Conservation (phyloP, 1,140 invertebrate species). For the Pseudachorutes palmiensis region DNA sequence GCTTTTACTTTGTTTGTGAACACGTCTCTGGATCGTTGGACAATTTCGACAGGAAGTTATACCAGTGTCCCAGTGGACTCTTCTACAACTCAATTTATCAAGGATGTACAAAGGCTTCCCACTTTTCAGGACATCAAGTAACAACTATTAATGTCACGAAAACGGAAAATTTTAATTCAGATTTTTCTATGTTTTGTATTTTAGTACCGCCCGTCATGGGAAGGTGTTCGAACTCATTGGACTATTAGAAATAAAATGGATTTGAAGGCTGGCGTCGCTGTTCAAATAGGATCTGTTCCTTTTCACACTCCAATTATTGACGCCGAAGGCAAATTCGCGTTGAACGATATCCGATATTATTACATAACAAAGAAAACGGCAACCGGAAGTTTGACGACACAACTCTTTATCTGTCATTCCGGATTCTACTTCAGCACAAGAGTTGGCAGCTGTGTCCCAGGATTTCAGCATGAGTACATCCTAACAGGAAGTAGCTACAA, state of each 20-base stretch:
- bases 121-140: slow-evolving; percentile 26
- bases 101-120: slow-evolving; percentile 28
- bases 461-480: slow-evolving; percentile 31
- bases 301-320: slow-evolving; percentile 19
- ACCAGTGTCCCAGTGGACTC: slow-evolving; percentile 27
- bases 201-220: slow-evolving; percentile 25
- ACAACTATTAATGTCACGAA: not conserved
- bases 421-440: slow-evolving; percentile 32
- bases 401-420: slow-evolving; percentile 34
- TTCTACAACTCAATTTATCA: slow-evolving; percentile 28
- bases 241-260: slow-evolving; percentile 28
- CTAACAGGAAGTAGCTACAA: slow-evolving; percentile 26
- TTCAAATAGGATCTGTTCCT: slow-evolving; percentile 25
- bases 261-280: slow-evolving; percentile 22
- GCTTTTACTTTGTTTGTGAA: slow-evolving; percentile 30
- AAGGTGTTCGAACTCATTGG: slow-evolving; percentile 25
- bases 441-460: slow-evolving; percentile 29
- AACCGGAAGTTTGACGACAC: not conserved
- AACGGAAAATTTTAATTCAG: not conserved
- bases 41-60: slow-evolving; percentile 8
- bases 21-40: not conserved
- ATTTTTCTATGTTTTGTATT: slow-evolving; percentile 13
- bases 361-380: slow-evolving; percentile 20
- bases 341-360: slow-evolving; percentile 28
- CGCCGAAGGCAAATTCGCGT: slow-evolving; percentile 25